These are phyloP conservation scores for Zaprionus tsacasi DNA, from an alignment of 1,140 invertebrate species.

Conservation along the genomic window DNA sequence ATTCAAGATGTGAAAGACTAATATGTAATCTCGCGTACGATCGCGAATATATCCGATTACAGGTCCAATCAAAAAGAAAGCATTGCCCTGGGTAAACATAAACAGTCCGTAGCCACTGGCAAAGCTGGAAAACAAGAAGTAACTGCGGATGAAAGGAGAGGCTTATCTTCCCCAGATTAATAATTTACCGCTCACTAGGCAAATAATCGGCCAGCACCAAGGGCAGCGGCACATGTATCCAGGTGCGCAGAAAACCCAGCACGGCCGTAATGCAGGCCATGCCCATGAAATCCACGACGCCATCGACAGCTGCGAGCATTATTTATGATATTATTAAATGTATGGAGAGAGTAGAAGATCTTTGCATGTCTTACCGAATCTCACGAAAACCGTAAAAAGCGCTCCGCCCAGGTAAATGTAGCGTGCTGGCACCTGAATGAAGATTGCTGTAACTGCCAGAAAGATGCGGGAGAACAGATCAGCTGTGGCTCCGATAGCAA, in stretches of 20 bases:
- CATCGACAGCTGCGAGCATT: slow-evolving; percentile 57
- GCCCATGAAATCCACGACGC: slow-evolving; percentile 66
- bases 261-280: slow-evolving; percentile 85
- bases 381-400: slow-evolving; percentile 84
- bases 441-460: slow-evolving; percentile 84
- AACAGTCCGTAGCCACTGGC: slow-evolving; percentile 88
- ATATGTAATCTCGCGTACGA: slow-evolving; percentile 68
- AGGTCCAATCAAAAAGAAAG: slow-evolving; percentile 76
- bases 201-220: slow-evolving; percentile 87
- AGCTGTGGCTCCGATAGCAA: slow-evolving; percentile 85
- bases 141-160: neutral
- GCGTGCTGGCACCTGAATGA: slow-evolving; percentile 85
- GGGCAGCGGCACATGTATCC: slow-evolving; percentile 86
- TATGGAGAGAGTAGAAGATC: neutral
- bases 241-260: slow-evolving; percentile 86
- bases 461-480: slow-evolving; percentile 85
- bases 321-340: neutral
- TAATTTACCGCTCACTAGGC: slow-evolving; percentile 85
- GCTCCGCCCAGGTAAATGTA: slow-evolving; percentile 85
- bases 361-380: slow-evolving; percentile 83
- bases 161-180: neutral
- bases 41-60: slow-evolving; percentile 81
- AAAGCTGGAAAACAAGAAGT: slow-evolving; percentile 72
- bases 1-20: slow-evolving; percentile 82
- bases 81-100: slow-evolving; percentile 86